Base-by-base conservation (phyloP, 1,140 invertebrate genomes). In the Achatina immaculata region DNA sequence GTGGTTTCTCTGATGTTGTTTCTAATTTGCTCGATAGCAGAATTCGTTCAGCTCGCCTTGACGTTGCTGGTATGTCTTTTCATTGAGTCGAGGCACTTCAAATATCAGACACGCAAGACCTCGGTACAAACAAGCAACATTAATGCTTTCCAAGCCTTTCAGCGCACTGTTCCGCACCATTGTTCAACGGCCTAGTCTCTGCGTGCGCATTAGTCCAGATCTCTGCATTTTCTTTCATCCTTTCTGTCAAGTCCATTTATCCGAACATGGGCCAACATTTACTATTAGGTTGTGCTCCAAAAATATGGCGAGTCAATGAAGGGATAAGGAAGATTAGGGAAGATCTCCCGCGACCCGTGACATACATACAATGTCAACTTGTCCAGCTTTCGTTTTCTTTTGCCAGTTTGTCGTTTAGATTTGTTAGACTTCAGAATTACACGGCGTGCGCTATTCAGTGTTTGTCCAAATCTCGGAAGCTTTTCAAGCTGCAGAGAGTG, bases 121-220 rank as follows among this genome's bases (percentile, higher is more conserved):
- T 55, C 48, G 24, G 24, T 55, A 55, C 4, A 55, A 14, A 55
- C n/a, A n/a, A n/a, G n/a, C n/a, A 55, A 55, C 48, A 55, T 24
- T 21, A 2, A 7, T 3, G 24, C 19, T 55, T 55, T 14, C 3
- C 3, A 1, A 21, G 7, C 43, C 48, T 14, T 55, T 55, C 48
- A 9, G 21, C 19, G 48, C 48, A 55, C 48, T 55, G 48, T 55
- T 55, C 48, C 48, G 48, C 48, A 55, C 48, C 48, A 55, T 55
- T 55, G 48, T 55, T 3, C 21, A n/a, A n/a, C n/a, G n/a, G n/a
- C n/a, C n/a, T n/a, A 55, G 7, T 55, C 48, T 19, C 43, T 55
- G 16, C 48, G 48, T 55, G 48, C 48, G 48, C 48, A 55, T 55
- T 55, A 55, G 48, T 55, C 48, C 48, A 55, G 48, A 55, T 55